A percentile compares a stretch with the other conserved stretches of the same genome.
Conservation (phyloP, 2,113 vertebrate species). For the Bombycilla garrulus region DNA sequence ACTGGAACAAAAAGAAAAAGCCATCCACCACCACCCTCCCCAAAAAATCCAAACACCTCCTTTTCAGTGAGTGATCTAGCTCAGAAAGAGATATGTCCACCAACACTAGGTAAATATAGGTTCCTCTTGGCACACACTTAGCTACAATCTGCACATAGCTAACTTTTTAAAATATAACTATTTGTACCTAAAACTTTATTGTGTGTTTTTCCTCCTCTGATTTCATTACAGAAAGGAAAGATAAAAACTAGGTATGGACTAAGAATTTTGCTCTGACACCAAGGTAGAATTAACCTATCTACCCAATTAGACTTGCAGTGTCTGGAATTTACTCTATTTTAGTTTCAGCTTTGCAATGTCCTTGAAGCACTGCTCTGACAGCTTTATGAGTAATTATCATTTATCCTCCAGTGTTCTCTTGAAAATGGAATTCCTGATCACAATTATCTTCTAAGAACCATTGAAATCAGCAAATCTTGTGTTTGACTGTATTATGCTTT, state of each 20-base stretch:
- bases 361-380: not conserved
- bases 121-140: not conserved
- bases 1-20: not conserved
- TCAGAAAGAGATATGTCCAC: not conserved
- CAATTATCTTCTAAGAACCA: not conserved
- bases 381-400: not conserved
- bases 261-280: not conserved
- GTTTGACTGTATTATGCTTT: not conserved
- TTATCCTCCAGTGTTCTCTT: not conserved
- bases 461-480: not conserved
- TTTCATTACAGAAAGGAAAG: not conserved
- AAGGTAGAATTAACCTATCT: not conserved
- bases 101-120: not conserved
- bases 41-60: not conserved
- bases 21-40: fast-evolving
- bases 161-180: not conserved
- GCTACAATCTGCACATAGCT: not conserved
- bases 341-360: not conserved
- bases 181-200: not conserved
- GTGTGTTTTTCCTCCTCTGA: not conserved
- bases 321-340: not conserved
- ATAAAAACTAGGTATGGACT: not conserved
- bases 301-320: not conserved
- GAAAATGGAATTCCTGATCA: not conserved
- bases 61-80: not conserved